Percentiles rank a stretch among this genome's conserved stretches.
These are phyloP conservation scores for Himantopus leucocephalus DNA, from an alignment of 2,113 vertebrate genomes.

Conservation along the genomic window DNA sequence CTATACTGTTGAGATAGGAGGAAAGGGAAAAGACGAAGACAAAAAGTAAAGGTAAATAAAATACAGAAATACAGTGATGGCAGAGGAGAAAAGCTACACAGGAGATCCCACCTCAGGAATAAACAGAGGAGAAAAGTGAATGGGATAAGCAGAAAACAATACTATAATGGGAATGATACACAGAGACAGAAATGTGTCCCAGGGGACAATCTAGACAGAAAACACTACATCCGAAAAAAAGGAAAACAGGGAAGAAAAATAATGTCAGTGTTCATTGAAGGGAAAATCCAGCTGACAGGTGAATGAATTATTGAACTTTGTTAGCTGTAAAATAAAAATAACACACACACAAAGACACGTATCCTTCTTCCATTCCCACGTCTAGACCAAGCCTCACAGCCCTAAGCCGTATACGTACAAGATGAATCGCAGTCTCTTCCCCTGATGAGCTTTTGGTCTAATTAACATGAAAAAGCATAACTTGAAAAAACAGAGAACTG, in stretches of 20 bases:
- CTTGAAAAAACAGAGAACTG: background rate
- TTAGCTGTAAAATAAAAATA: background rate
- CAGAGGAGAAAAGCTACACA: background rate
- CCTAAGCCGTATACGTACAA: background rate
- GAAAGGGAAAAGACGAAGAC: background rate
- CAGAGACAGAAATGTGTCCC: background rate
- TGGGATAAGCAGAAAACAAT: background rate
- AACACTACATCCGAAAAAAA: background rate
- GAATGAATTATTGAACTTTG: background rate
- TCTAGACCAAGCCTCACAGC: background rate
- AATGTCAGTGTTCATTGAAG: background rate
- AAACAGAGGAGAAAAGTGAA: background rate
- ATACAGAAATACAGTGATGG: background rate
- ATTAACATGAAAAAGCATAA: background rate
- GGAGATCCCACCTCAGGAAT: background rate
- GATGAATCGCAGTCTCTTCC: background rate
- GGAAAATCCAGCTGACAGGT: background rate
- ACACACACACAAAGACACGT: background rate
- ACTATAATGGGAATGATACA: background rate
- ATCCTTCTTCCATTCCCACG: background rate
- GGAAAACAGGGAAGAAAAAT: background rate
- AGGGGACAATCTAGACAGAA: background rate
- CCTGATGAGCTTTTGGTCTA: background rate
- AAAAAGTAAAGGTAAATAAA: background rate
- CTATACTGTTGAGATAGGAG: background rate